phyloP scores from a whole-genome alignment of 2,113 vertebrate genomes.

The Condylura cristata region DNA sequence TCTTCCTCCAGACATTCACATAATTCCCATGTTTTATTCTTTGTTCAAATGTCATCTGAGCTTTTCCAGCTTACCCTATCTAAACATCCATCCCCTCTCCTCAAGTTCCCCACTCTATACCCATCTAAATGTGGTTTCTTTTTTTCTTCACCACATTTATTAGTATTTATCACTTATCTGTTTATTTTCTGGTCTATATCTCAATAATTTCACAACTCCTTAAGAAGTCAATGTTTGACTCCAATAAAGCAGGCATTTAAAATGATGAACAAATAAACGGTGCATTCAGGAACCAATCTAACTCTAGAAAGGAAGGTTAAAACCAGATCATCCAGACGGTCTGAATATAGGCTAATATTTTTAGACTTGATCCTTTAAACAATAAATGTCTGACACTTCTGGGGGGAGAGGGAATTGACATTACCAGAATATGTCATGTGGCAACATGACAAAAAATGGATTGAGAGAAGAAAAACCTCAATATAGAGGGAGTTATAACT shows the following conservation, averaged over 20 bases:
- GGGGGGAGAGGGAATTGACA: neutral
- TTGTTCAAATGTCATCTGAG: neutral
- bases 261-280: neutral
- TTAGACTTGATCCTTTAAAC: neutral
- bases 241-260: neutral
- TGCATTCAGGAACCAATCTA: neutral
- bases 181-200: neutral
- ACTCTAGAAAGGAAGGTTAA: neutral
- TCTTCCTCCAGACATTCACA: neutral
- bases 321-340: neutral
- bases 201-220: neutral
- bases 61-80: neutral
- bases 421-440: neutral
- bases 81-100: neutral
- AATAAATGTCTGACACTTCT: slow-evolving; percentile 10
- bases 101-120: neutral
- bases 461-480: neutral
- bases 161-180: neutral
- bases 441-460: neutral
- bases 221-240: neutral
- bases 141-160: neutral
- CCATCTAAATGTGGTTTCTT: neutral
- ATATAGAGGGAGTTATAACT: neutral
- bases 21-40: neutral
- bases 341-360: neutral